Conservation (phyloP, 2,113 vertebrate genomes). For the Elanoides forficatus region DNA sequence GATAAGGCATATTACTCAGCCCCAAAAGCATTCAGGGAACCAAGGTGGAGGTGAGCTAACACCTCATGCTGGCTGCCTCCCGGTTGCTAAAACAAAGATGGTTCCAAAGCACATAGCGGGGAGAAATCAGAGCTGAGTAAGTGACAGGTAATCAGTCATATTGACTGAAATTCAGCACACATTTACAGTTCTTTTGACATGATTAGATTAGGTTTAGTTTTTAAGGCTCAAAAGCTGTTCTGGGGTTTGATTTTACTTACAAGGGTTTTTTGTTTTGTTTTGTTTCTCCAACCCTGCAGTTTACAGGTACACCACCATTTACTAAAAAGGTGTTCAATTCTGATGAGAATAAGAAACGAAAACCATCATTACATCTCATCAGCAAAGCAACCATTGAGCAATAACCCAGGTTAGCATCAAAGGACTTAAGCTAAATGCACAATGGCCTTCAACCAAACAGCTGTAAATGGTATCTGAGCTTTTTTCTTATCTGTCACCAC, state of each 20-base stretch:
- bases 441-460: neutral
- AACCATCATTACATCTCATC: neutral
- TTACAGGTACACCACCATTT: neutral
- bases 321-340: neutral
- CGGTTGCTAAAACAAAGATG: neutral
- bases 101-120: accelerated
- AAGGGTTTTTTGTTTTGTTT: neutral
- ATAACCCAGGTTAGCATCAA: neutral
- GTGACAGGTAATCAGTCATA: constrained; percentile 41
- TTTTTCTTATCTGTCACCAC: neutral
- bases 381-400: neutral
- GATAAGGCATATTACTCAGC: neutral
- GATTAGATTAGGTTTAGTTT: neutral
- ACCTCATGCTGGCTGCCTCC: neutral
- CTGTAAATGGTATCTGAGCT: neutral
- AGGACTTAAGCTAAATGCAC: neutral
- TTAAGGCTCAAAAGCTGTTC: neutral
- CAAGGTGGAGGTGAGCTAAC: neutral
- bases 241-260: neutral
- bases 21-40: neutral
- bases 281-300: neutral
- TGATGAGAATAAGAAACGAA: neutral
- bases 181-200: neutral
- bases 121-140: neutral
- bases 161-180: constrained; percentile 24